Evolutionary conservation across 2,888 invertebrate genomes (phyloP), one percentile per base, ranked within the genome.

Genomic region (Epiblema foenella): DNA sequence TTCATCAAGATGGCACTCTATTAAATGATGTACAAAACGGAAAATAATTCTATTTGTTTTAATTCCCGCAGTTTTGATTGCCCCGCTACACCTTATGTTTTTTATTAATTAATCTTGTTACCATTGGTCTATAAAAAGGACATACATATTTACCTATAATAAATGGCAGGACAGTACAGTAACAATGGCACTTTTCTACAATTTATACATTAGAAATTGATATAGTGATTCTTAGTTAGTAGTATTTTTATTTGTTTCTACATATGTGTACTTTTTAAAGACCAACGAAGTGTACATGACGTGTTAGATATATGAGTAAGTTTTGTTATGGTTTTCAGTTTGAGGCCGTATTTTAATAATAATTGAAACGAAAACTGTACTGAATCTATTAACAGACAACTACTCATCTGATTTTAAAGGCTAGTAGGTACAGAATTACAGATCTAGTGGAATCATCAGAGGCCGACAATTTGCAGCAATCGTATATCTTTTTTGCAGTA

Each of bases 101-200:
- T 18, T 58, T 56, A 59, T 60, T 0, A 12, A 39, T 29, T n/a
- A n/a, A 10, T 42, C n/a, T 60, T n/a, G 37, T n/a, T 8, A 49
- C 46, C 20, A 56, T 62, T 62, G 46, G 62, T 69, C 54, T 63
- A 49, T 24, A 29, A 49, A 63, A 57, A 65, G 33, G 42, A 54
- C 20, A 54, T 24, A n/a, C n/a, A n/a, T n/a, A n/a, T n/a, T n/a
- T n/a, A n/a, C n/a, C n/a, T n/a, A n/a, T n/a, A n/a, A n/a, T n/a
- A n/a, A n/a, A 11, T 1, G 2, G 0, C 17, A 29, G 2, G 29
- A 29, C 29, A 29, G 0, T 11, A 8, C 9, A 39, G 37, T 39
- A 42, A 15, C 46, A 9, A 24, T n/a, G 24, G 46, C n/a, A 46
- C n/a, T 46, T 46, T 46, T 46, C n/a, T 46, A 46, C n/a, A 8